Base-by-base conservation (phyloP, 2,797 vertebrate species). In the Hemibagrus guttatus region DNA sequence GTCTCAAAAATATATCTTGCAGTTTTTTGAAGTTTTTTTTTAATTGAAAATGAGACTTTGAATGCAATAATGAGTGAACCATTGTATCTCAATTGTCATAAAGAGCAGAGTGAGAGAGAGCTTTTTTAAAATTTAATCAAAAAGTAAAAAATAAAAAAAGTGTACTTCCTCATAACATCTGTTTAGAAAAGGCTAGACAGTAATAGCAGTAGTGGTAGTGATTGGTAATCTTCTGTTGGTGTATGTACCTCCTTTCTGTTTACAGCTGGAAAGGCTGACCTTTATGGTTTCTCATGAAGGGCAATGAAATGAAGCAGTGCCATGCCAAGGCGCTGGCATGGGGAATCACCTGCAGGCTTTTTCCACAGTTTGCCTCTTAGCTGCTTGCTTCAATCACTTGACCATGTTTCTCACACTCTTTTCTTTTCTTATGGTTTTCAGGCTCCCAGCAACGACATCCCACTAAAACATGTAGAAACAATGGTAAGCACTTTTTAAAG, bases 391-490 rank as follows among this genome's bases (percentile, higher is more conserved):
- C 26, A 63, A 39, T 56, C 78, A 58, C 52, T 52, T 88, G n/a
- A 83, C 61, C 1, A 17, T 76, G 6, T 75, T 72, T 82, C 79
- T 85, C 63, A 84, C 68, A 72, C 49, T 87, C 26, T 68, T 71
- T 58, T 74, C 49, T 76, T 83, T 68, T 74, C 80, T 42, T 88
- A 56, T 89, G 39, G 72, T 63, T 86, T 6, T 90, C 94, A 98
- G 97, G 95, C 96, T 0, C 94, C 96, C 42, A 93, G 91, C 26
- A 95, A 93, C 58, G 96, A 97, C 90, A 95, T 94, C 90, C 94
- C 96, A 89, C 93, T 95, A 91, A 96, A 97, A 92, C 96, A 96
- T 94, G 96, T 96, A 96, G 97, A 97, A 86, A 92, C 95, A 56
- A 93, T 93, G 94, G 97, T 98, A 94, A 97, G 97, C 96, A 85